Base-by-base conservation (phyloP, 2,113 vertebrate species). In the Leptodactylus fuscus region DNA sequence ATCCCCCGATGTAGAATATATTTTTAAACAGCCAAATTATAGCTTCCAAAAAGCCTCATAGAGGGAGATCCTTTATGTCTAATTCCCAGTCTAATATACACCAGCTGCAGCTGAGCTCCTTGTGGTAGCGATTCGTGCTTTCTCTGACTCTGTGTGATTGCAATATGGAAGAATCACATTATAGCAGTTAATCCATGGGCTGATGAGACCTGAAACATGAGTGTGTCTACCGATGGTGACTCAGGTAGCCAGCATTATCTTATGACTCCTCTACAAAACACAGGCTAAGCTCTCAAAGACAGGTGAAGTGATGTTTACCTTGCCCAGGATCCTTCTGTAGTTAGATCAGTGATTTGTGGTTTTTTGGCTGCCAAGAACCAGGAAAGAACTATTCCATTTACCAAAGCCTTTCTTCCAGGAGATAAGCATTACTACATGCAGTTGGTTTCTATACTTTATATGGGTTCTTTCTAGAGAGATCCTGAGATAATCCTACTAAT, bases 11-110 rank as follows among this genome's bases (percentile, higher is more conserved):
- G 87, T 81, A 90, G 87, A 88, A 91, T 89, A 85, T 91, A 91
- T 91, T 92, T 92, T 90, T 90, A 90, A 87, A 88, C 82, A 82
- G 88, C 81, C 67, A 92, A 93, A 93, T 91, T 91, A 88, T 77
- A 90, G 87, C 88, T 88, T 85, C 88, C 87, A 87, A 82, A 90
- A 91, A 88, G 65, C 87, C 83, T 87, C 58, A 87, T 81, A 65
- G 74, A 18, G 1, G 88, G 88, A 48, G 51, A 86, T 85, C 6
- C 44, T 60, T 71, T 79, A 34, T 62, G 86, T 83, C 60, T 51
- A 49, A 85, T 85, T 85, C 74, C 67, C 55, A 90, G 88, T 90
- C 83, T 88, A 88, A 85, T 89, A 84, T 76, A 53, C 88, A 84
- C 83, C 89, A 90, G 91, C 90, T 93, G 89, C 87, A 85, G 74